phyloP scores from a whole-genome alignment of 2,797 vertebrate species.

The Vipera latastei region DNA sequence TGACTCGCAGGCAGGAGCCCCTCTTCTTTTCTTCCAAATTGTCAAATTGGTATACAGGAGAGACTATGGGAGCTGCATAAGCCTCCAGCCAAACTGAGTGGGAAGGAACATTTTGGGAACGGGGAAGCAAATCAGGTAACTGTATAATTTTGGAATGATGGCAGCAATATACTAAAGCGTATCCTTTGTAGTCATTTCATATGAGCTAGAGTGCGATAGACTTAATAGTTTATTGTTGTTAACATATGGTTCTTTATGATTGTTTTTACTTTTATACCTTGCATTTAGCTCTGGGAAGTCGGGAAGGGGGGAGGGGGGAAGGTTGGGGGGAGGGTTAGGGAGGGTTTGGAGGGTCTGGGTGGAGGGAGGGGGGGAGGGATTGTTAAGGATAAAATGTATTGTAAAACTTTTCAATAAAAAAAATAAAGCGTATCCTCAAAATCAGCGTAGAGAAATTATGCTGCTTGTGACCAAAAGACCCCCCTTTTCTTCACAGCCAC shows the following conservation, averaged over 20 bases:
- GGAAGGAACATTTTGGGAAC: not conserved
- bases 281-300: too few species aligned
- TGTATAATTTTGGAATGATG: not conserved
- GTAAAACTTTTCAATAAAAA: too few species aligned
- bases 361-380: too few species aligned
- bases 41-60: not conserved
- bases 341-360: too few species aligned
- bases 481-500: not conserved
- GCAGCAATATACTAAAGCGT: not conserved
- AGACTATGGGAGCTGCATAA: not conserved
- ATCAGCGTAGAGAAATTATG: not conserved
- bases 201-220: too few species aligned
- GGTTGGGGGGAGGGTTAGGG: too few species aligned
- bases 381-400: too few species aligned
- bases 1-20: not conserved
- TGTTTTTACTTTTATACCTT: too few species aligned
- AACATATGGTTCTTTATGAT: too few species aligned
- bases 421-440: not conserved
- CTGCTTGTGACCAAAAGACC: not conserved
- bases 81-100: not conserved
- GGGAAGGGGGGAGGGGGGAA: too few species aligned
- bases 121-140: not conserved
- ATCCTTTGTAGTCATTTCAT: too few species aligned
- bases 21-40: not conserved
- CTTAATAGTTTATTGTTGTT: too few species aligned